phyloP scores from a whole-genome alignment of 1,140 invertebrate genomes.

The Matsumurasca onukii region DNA sequence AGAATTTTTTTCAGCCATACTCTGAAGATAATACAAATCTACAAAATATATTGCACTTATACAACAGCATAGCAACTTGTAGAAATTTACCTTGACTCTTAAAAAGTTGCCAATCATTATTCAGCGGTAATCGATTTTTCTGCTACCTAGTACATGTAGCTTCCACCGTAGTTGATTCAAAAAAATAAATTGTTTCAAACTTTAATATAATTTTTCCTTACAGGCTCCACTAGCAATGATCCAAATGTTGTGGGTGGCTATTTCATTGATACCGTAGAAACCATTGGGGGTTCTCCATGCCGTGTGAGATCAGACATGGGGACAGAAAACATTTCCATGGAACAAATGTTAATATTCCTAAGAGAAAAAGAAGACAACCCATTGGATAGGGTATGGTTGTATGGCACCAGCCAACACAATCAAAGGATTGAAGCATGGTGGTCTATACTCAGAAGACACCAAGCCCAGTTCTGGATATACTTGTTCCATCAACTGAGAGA shows the following conservation, averaged over 20 bases:
- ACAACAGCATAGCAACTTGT: no score
- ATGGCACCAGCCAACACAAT: constrained; percentile 4
- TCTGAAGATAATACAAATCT: no score
- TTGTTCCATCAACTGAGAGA: constrained; percentile 1
- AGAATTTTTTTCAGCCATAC: no score
- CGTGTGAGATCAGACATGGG: constrained; percentile 38
- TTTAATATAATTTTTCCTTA: no score
- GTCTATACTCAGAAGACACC: constrained; percentile 12
- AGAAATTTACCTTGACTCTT: no score
- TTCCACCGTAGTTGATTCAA: no score
- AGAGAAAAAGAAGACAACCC: neutral
- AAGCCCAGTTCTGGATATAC: constrained; percentile 15
- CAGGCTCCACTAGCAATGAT: constrained; percentile 43
- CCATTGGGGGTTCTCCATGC: constrained; percentile 31
- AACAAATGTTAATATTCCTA: neutral
- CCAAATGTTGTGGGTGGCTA: constrained; percentile 38
- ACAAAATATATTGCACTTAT: no score
- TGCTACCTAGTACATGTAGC: no score
- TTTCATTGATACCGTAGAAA: constrained; percentile 34
- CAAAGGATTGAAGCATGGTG: constrained; percentile 16
- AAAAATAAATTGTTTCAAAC: no score
- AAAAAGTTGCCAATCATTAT: no score
- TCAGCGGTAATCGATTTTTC: no score
- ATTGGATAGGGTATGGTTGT: neutral
- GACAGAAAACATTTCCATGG: neutral